Evolutionary conservation across 2,888 invertebrate species (phyloP).

Genomic region (Sycophila texana): DNA sequence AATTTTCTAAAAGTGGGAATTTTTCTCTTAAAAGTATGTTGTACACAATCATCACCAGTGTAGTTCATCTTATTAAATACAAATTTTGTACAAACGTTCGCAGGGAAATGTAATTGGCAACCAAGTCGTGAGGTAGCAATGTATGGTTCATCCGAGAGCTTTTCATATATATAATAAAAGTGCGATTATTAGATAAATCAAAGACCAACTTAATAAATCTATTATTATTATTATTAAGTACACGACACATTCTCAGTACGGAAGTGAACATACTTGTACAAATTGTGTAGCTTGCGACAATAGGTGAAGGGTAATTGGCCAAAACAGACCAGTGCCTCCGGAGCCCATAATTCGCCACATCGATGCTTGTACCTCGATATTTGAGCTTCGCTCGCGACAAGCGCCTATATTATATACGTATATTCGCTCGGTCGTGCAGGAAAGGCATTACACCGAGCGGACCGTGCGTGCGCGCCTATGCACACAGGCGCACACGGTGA

Average conservation of each 20-base stretch:
- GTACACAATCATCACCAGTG: too few species aligned
- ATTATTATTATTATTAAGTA: slow-evolving; percentile 32
- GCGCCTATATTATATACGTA: background rate
- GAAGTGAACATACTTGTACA: background rate
- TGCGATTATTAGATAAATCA: slow-evolving; percentile 1
- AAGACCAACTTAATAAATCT: slow-evolving; percentile 34
- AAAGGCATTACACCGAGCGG: too few species aligned
- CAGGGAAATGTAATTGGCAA: too few species aligned
- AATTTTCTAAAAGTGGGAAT: too few species aligned
- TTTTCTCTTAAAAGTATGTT: too few species aligned
- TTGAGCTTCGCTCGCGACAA: slow-evolving; percentile 4
- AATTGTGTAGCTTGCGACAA: slow-evolving; percentile 21
- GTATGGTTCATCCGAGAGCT: too few species aligned
- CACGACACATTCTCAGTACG: slow-evolving; percentile 15
- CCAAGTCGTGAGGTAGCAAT: too few species aligned
- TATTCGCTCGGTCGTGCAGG: too few species aligned
- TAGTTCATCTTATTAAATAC: too few species aligned
- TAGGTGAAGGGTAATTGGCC: slow-evolving; percentile 37
- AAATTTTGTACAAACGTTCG: too few species aligned
- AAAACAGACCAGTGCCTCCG: slow-evolving; percentile 14
- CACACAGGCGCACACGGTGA: background rate
- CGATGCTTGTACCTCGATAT: slow-evolving; percentile 16
- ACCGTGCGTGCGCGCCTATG: too few species aligned
- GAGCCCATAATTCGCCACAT: background rate
- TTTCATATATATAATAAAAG: background rate